Evolutionary conservation across 2,113 vertebrate genomes (phyloP).

Genomic region (Typhlomys cinereus): DNA sequence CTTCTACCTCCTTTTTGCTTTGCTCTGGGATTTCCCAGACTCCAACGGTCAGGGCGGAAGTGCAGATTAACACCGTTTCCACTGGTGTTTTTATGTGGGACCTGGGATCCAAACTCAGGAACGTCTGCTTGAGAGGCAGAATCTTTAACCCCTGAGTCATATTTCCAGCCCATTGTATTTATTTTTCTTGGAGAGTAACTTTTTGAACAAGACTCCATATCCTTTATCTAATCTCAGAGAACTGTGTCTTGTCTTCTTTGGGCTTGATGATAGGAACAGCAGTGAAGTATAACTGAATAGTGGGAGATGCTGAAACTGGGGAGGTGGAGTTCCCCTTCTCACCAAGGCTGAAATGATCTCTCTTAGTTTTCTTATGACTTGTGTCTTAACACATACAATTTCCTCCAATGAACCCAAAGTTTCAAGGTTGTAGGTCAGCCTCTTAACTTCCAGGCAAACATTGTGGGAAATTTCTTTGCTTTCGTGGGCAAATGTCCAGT

Average conservation of each 20-base stretch:
- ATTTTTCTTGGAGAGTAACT: constrained; percentile 13
- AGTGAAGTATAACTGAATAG: neutral
- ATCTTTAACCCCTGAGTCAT: too few relatives aligned
- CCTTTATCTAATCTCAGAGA: neutral
- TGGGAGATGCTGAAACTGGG: neutral
- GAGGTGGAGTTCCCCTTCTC: neutral
- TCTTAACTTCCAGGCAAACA: neutral
- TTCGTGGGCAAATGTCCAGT: neutral
- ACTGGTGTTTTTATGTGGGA: too few relatives aligned
- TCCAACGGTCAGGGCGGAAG: too few relatives aligned
- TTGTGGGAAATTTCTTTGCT: neutral
- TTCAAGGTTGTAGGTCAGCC: neutral
- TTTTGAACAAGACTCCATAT: constrained; percentile 23
- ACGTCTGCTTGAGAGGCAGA: too few relatives aligned
- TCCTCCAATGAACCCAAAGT: neutral
- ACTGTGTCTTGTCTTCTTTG: neutral
- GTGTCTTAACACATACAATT: neutral
- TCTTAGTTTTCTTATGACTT: neutral
- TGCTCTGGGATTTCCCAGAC: too few relatives aligned
- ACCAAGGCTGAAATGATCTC: neutral
- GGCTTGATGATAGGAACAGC: neutral
- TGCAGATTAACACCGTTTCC: too few relatives aligned
- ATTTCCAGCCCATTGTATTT: too few relatives aligned
- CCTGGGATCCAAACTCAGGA: too few relatives aligned
- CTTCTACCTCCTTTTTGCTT: too few relatives aligned